These are phyloP conservation scores for Amazona vittata DNA, from an alignment of 2,113 vertebrate species.

Conservation along the genomic window DNA sequence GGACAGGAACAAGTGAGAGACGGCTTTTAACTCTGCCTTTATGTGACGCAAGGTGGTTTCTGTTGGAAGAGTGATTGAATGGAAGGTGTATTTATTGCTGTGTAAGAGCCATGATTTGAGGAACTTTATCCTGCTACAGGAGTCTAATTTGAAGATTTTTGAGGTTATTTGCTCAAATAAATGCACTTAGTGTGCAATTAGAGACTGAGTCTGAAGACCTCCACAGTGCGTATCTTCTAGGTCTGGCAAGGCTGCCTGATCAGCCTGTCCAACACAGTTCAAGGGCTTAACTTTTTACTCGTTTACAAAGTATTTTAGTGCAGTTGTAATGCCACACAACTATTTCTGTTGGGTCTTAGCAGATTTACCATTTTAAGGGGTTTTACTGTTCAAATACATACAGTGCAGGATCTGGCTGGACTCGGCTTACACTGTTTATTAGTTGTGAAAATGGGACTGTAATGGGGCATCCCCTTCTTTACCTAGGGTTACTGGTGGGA, in stretches of 20 bases:
- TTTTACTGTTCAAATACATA: background rate
- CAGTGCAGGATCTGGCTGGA: fast-evolving
- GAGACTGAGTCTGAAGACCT: background rate
- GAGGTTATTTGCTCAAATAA: background rate
- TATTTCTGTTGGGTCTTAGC: background rate
- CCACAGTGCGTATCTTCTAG: background rate
- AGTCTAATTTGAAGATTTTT: background rate
- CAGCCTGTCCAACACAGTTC: background rate
- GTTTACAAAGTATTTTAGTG: background rate
- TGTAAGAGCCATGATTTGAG: background rate
- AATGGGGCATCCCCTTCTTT: background rate
- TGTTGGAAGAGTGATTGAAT: background rate
- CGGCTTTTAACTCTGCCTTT: background rate
- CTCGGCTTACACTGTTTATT: background rate
- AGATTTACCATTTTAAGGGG: background rate
- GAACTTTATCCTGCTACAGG: background rate
- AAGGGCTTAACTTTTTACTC: background rate
- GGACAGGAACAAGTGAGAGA: background rate
- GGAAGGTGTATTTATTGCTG: background rate
- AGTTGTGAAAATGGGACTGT: background rate
- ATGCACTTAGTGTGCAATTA: background rate
- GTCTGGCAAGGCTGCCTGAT: background rate
- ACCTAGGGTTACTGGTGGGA: background rate
- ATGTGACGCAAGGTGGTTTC: fast-evolving
- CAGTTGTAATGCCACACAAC: background rate